A percentile compares a stretch with the other conserved stretches of the same genome.
Conservation (phyloP, 2,888 invertebrate species). For the Cheiracanthium punctorium region DNA sequence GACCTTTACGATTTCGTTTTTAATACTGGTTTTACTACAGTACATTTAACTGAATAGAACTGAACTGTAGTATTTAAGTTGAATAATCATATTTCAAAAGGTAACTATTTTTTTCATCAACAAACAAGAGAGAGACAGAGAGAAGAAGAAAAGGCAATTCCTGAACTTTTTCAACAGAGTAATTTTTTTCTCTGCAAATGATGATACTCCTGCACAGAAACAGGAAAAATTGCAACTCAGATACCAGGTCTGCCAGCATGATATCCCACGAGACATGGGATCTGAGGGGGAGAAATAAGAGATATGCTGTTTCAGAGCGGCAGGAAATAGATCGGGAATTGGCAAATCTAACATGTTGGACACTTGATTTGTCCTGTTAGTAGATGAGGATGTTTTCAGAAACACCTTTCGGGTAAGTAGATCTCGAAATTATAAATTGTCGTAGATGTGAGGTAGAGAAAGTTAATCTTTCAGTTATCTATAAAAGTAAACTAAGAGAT, state of each 20-base stretch:
- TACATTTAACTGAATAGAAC: too few relatives aligned
- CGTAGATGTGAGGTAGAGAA: too few relatives aligned
- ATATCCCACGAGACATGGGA: constrained; percentile 60
- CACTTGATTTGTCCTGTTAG: background rate
- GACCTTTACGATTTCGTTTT: too few relatives aligned
- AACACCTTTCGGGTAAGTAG: too few relatives aligned
- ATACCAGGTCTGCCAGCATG: constrained; percentile 38
- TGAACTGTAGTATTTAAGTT: too few relatives aligned
- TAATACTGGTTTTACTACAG: too few relatives aligned
- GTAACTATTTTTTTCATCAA: too few relatives aligned
- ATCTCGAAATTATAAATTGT: too few relatives aligned
- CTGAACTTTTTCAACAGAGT: background rate
- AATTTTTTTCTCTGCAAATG: background rate
- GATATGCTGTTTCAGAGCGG: background rate
- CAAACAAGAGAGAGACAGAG: background rate
- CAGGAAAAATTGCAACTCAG: constrained; percentile 50
- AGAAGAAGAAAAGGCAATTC: background rate
- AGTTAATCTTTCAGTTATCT: too few relatives aligned
- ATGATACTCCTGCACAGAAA: constrained; percentile 55
- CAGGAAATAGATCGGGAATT: constrained; percentile 4
- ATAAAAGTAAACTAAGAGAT: too few relatives aligned
- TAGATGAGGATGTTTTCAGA: background rate
- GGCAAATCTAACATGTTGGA: background rate
- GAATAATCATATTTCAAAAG: too few relatives aligned
- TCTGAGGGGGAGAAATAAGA: constrained; percentile 9